These are phyloP conservation scores for Beroe ovata DNA, from an alignment of 37 sponge, comb jelly and placozoan genomes.

Conservation along the genomic window DNA sequence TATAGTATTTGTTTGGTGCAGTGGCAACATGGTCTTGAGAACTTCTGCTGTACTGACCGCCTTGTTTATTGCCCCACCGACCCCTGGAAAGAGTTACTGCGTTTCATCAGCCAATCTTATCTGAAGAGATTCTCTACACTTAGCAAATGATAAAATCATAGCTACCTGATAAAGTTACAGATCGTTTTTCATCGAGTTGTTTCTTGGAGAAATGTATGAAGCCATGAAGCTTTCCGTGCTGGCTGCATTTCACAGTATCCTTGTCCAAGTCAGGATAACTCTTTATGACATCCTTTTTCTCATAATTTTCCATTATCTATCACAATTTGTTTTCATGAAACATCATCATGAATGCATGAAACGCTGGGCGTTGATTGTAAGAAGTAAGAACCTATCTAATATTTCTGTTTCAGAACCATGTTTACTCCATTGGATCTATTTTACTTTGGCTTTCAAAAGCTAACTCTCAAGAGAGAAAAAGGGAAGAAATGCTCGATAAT, in stretches of 20 bases:
- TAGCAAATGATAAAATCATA: too few species aligned
- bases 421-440: constrained; percentile 31
- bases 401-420: constrained; percentile 44
- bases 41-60: constrained; percentile 63
- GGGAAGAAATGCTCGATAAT: constrained; percentile 26
- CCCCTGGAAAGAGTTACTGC: constrained; percentile 1
- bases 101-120: too few species aligned
- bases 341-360: neutral
- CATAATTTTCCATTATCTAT: constrained; percentile 50
- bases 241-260: constrained; percentile 41
- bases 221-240: constrained; percentile 42
- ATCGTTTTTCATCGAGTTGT: constrained; percentile 13
- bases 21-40: neutral
- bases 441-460: constrained; percentile 44
- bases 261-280: constrained; percentile 8
- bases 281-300: constrained; percentile 23
- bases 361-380: neutral
- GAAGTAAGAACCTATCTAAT: neutral
- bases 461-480: neutral
- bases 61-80: constrained; percentile 49
- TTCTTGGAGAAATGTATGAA: constrained; percentile 52
- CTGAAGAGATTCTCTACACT: too few species aligned
- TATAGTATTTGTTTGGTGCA: constrained; percentile 45
- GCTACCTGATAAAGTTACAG: constrained; percentile 62
- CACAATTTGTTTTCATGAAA: neutral